Percentiles rank a stretch among this genome's conserved stretches.
phyloP scores from a whole-genome alignment of 2,113 vertebrate genomes.

The Silurus glanis region DNA sequence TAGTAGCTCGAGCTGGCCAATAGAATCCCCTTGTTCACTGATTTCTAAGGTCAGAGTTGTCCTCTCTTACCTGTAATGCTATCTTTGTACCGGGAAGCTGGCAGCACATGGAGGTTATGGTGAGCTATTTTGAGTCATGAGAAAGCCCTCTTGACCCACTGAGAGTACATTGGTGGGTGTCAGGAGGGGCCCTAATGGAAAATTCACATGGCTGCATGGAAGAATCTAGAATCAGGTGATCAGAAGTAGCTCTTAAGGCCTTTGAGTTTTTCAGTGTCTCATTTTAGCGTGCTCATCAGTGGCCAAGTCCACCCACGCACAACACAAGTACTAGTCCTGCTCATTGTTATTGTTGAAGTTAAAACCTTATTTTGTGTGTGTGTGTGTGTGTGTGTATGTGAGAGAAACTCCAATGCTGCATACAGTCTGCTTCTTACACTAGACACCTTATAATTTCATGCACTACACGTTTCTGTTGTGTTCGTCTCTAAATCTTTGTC shows the following conservation, averaged over 20 bases:
- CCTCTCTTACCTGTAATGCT: constrained; percentile 49
- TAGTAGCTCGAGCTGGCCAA: background rate
- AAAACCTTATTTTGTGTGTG: background rate
- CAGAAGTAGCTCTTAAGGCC: background rate
- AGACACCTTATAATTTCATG: background rate
- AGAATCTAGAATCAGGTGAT: constrained; percentile 38
- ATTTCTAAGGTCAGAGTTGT: constrained; percentile 32
- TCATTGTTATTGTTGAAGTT: background rate
- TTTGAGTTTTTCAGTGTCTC: background rate
- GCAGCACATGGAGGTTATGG: constrained; percentile 19
- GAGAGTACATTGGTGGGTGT: constrained; percentile 10
- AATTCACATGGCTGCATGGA: constrained; percentile 39
- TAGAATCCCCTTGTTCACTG: background rate
- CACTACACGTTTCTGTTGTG: background rate
- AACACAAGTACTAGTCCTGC: background rate
- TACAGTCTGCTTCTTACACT: background rate
- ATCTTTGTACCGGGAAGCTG: constrained; percentile 37
- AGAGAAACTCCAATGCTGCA: background rate
- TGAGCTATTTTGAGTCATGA: constrained; percentile 54
- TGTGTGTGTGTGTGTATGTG: too few relatives aligned
- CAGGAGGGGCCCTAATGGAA: constrained; percentile 32
- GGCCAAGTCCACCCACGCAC: background rate
- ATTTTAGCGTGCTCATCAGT: background rate
- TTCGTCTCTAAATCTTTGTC: constrained; percentile 8
- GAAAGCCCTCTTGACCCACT: constrained; percentile 37